These are phyloP conservation scores for Caradrina clavipalpis DNA, from an alignment of 2,888 invertebrate species.

Conservation along the genomic window DNA sequence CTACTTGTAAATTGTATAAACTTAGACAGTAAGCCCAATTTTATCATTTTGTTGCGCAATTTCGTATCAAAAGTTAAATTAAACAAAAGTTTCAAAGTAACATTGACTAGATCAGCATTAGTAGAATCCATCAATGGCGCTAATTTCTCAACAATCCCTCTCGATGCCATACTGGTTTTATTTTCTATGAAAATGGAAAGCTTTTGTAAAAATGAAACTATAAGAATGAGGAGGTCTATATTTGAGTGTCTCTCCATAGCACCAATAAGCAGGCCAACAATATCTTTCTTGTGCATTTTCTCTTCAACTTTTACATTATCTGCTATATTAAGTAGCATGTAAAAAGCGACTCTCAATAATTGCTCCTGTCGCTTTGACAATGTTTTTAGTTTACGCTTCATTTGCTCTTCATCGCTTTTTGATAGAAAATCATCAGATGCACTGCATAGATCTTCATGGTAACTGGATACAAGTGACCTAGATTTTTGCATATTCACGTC, in stretches of 20 bases:
- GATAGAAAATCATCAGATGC: slow-evolving; percentile 86
- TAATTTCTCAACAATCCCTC: slow-evolving; percentile 95
- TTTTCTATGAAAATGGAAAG: slow-evolving; percentile 98
- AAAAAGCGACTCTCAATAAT: slow-evolving; percentile 97
- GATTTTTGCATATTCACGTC: slow-evolving; percentile 90
- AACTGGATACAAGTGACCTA: slow-evolving; percentile 92
- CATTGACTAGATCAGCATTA: slow-evolving; percentile 94
- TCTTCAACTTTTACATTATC: slow-evolving; percentile 98
- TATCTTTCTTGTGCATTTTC: slow-evolving; percentile 98
- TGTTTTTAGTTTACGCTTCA: slow-evolving; percentile 94
- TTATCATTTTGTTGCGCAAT: slow-evolving; percentile 96
- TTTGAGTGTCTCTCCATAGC: slow-evolving; percentile 96
- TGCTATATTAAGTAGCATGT: slow-evolving; percentile 98
- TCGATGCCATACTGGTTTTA: slow-evolving; percentile 97
- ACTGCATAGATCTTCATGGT: slow-evolving; percentile 92
- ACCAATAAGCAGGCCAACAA: slow-evolving; percentile 96
- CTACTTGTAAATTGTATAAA: slow-evolving; percentile 96
- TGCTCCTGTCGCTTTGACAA: slow-evolving; percentile 98
- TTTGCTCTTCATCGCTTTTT: slow-evolving; percentile 94
- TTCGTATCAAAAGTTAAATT: slow-evolving; percentile 99
- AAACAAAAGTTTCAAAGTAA: slow-evolving; percentile 96
- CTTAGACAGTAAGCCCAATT: slow-evolving; percentile 96
- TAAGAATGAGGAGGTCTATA: slow-evolving; percentile 96
- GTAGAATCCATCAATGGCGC: slow-evolving; percentile 94
- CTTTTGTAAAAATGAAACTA: slow-evolving; percentile 98